Evolutionary conservation across 2,113 vertebrate species (phyloP).

Genomic region (Nerophis lumbriciformis): DNA sequence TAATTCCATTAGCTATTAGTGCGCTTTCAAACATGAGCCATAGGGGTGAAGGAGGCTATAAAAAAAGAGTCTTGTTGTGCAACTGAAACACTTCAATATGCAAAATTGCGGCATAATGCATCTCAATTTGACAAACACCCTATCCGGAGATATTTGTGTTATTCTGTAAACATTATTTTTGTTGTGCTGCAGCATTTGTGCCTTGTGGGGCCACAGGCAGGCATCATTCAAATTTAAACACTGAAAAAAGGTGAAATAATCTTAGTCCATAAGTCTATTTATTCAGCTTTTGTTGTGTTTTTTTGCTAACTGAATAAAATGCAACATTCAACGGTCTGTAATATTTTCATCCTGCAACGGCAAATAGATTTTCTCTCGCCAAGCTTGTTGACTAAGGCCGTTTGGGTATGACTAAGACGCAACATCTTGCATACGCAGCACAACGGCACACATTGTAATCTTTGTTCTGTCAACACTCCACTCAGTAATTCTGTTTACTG

Average conservation of each 20-base stretch:
- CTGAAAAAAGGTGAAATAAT: conserved; percentile 56
- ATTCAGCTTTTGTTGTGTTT: conserved; percentile 58
- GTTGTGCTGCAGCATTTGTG: conserved; percentile 34
- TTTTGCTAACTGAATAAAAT: conserved; percentile 38
- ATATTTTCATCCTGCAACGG: conserved; percentile 39
- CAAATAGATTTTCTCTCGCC: conserved; percentile 52
- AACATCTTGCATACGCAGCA: conserved; percentile 55
- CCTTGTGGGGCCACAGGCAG: conserved; percentile 46
- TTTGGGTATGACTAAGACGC: conserved; percentile 43
- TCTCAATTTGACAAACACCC: conserved; percentile 56
- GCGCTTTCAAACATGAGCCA: conserved; percentile 32
- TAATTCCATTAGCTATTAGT: conserved; percentile 45
- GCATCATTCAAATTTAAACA: conserved; percentile 53
- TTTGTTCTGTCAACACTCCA: conserved; percentile 29
- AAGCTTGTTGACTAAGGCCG: conserved; percentile 39
- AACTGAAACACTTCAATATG: conserved; percentile 26
- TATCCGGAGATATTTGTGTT: conserved; percentile 36
- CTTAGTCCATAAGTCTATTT: conserved; percentile 55
- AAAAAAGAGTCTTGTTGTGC: conserved; percentile 47
- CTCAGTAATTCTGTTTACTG: conserved; percentile 40
- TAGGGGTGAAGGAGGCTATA: conserved; percentile 38
- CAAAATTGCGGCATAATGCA: conserved; percentile 41
- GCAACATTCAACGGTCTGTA: conserved; percentile 42
- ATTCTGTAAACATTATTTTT: conserved; percentile 24
- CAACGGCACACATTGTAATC: conserved; percentile 38